These are phyloP conservation scores for Micrasema minimum DNA, from an alignment of 1,140 invertebrate species.

Conservation along the genomic window DNA sequence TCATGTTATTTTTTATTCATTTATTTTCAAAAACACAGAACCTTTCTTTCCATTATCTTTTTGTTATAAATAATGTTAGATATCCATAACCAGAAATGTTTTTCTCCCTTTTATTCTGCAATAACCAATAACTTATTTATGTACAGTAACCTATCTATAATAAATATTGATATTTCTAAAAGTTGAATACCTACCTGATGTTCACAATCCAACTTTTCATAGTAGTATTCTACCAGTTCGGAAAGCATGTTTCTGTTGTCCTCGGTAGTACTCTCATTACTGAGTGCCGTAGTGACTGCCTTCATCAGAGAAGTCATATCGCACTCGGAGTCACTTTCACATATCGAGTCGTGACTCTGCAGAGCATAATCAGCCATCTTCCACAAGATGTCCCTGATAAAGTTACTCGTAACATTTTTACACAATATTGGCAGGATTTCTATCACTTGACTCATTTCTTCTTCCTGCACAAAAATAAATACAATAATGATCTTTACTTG, in stretches of 20 bases:
- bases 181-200: too few relatives aligned
- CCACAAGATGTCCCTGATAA: slow-evolving; percentile 52
- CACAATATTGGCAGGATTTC: slow-evolving; percentile 58
- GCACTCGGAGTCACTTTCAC: slow-evolving; percentile 1
- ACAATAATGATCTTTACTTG: background rate
- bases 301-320: slow-evolving; percentile 51
- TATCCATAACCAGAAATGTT: too few relatives aligned
- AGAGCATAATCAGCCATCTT: slow-evolving; percentile 22
- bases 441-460: slow-evolving; percentile 57
- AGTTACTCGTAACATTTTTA: slow-evolving; percentile 58
- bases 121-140: too few relatives aligned
- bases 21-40: too few relatives aligned
- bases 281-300: slow-evolving; percentile 58
- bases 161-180: too few relatives aligned
- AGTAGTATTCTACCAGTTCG: slow-evolving; percentile 64
- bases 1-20: too few relatives aligned
- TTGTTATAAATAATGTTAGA: too few relatives aligned
- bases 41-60: too few relatives aligned
- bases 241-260: slow-evolving; percentile 67
- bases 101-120: too few relatives aligned
- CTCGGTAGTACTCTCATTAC: slow-evolving; percentile 65
- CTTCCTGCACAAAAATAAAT: slow-evolving; percentile 55
- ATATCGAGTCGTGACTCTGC: background rate
- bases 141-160: too few relatives aligned
- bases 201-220: slow-evolving; percentile 62